A percentile compares a stretch with the other conserved stretches of the same genome.
phyloP scores from a whole-genome alignment of 2,113 vertebrate species.

The Anguilla japonica region DNA sequence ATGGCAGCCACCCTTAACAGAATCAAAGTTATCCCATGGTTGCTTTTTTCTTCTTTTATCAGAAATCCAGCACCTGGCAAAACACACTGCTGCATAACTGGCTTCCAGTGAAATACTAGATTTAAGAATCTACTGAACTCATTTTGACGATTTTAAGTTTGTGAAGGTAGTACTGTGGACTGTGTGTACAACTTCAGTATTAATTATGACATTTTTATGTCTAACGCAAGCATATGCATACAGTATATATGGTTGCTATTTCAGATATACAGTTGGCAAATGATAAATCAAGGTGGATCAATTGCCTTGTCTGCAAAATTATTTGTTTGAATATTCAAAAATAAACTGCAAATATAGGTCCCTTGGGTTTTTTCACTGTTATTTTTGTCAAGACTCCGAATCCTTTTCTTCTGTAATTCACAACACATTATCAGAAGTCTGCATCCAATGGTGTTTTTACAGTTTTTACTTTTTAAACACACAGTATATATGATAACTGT shows the following conservation, averaged over 20 bases:
- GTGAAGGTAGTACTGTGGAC: background rate
- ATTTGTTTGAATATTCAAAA: background rate
- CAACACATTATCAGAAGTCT: background rate
- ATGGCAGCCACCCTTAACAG: background rate
- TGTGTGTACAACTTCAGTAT: background rate
- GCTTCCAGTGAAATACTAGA: background rate
- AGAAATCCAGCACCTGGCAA: background rate
- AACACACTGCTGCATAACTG: background rate
- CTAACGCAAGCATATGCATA: background rate
- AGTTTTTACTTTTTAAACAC: background rate
- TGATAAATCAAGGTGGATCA: background rate
- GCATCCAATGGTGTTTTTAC: background rate
- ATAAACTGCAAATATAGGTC: background rate
- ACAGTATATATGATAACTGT: background rate
- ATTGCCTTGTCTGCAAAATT: too few species aligned
- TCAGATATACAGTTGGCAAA: background rate
- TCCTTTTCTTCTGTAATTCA: background rate
- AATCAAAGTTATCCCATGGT: background rate
- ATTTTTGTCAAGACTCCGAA: background rate
- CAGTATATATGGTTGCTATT: background rate
- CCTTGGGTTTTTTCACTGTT: background rate
- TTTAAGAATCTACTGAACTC: background rate
- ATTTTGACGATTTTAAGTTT: background rate
- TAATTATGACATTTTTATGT: background rate
- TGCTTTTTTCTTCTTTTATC: background rate